Evolutionary conservation across 2,888 invertebrate genomes (phyloP), one percentile per base, ranked within the genome.

Genomic region (Caenorhabditis sp.): DNA sequence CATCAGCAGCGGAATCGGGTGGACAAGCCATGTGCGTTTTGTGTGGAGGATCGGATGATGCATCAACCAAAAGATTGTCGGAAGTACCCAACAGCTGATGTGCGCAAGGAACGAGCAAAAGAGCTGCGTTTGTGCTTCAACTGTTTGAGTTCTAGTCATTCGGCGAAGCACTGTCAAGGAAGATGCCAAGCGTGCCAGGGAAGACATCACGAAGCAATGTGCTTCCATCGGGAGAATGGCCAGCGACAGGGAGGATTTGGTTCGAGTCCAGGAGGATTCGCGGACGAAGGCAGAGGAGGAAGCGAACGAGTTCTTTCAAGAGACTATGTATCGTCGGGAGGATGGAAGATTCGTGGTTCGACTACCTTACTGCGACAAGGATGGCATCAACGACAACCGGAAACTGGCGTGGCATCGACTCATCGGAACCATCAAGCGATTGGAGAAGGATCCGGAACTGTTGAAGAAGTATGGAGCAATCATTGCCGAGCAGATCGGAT

Each of bases 401-500:
- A 11, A 9, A 7, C 13, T 58, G n/a, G 70, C 70, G 2, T 26
- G 15, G 8, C 15, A 22, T 27, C 59, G 70, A 22, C 37, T 71
- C 1, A 35, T 46, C 13, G 52, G 59, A 24, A 52, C 46, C 1
- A 0, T 39, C 0, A 7, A 7, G 13, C 48, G 50, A 17, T 39
- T 71, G 3, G 9, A 13, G n/a, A 71, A 61, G 13, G 46, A 71
- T n/a, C 27, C 45, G 1, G 3, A 20, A 7, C 20, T 59, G 0
- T 24, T 41, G 20, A 1, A 30, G 37, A 8, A 74, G 45, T 78
- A 78, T 27, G 11, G 13, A 11, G 43, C 45, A 0, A 71, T 61
- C 13, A 50, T 79, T 15, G 2, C 17, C 0, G 53, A 75, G 7
- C 79, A 79, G 45, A 37, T 78, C 6, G 13, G 53, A 15, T 6